A percentile compares a stretch with the other conserved stretches of the same genome.
Evolutionary conservation across 23 tunicate genomes (phyloP).

Genomic region (Ascidia mentula): DNA sequence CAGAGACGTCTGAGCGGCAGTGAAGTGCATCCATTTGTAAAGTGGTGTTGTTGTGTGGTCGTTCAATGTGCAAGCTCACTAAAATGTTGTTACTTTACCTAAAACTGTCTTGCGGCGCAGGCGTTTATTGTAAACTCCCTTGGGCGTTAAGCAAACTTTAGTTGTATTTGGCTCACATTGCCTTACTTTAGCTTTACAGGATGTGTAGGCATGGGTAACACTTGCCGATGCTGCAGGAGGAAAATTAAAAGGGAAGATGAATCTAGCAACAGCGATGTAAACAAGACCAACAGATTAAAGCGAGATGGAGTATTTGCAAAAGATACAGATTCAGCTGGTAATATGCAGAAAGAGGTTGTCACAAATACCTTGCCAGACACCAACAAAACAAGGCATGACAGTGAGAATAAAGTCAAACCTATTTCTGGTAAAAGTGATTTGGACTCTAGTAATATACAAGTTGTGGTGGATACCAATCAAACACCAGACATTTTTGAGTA

Average conservation of each 20-base stretch:
- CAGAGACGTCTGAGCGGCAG: background rate
- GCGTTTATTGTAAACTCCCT: background rate
- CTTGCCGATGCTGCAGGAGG: conserved; percentile 29
- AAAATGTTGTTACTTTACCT: background rate
- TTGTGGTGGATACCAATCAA: background rate
- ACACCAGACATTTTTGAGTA: background rate
- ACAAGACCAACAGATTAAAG: too few species aligned
- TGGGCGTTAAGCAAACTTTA: background rate
- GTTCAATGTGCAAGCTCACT: background rate
- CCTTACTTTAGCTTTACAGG: too few species aligned
- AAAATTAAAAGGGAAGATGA: background rate
- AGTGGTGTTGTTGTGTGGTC: background rate
- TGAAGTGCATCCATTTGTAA: background rate
- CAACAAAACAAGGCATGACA: background rate
- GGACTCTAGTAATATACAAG: background rate
- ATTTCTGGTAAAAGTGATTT: background rate
- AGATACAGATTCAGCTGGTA: too few species aligned
- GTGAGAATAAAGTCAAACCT: background rate
- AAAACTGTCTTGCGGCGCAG: background rate
- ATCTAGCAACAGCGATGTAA: too few species aligned
- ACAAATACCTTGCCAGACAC: background rate
- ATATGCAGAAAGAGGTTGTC: too few species aligned
- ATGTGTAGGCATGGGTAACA: conserved; percentile 30
- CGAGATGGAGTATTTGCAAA: too few species aligned
- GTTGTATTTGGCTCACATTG: background rate